These are phyloP conservation scores for Oppia nitens DNA, from an alignment of 1,140 invertebrate genomes.

Conservation along the genomic window DNA sequence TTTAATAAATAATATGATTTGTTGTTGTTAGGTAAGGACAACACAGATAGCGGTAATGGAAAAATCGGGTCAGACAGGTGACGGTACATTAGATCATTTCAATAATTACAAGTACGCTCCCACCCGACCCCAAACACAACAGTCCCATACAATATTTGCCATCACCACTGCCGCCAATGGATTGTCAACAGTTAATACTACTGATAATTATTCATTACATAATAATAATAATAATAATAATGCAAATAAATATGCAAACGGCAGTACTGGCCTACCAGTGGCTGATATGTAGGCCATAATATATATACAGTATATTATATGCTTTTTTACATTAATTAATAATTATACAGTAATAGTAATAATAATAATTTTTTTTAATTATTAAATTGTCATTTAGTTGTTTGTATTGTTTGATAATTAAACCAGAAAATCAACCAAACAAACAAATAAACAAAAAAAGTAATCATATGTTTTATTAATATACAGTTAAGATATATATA, in stretches of 20 bases:
- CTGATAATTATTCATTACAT: not conserved
- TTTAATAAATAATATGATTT: not conserved
- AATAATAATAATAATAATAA: no score
- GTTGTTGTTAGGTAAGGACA: constrained; percentile 37
- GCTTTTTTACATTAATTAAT: no score
- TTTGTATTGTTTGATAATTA: no score
- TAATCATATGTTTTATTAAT: no score
- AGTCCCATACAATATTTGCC: constrained; percentile 5
- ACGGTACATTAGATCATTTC: constrained; percentile 15
- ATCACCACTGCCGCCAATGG: not conserved
- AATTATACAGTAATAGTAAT: no score
- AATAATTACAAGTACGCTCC: constrained; percentile 17
- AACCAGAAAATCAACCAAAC: no score
- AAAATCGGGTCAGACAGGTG: constrained; percentile 8
- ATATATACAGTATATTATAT: no score
- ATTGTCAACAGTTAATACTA: not conserved
- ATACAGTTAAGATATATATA: no score
- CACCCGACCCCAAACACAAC: not conserved
- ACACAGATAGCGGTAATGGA: constrained; percentile 36
- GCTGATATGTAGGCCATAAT: not conserved
- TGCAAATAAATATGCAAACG: no score
- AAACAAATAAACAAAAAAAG: no score
- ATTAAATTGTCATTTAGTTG: no score
- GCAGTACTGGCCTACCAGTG: not conserved
- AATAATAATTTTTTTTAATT: no score